Conservation (phyloP, 2,113 vertebrate genomes). For the Apodemus sylvaticus region DNA sequence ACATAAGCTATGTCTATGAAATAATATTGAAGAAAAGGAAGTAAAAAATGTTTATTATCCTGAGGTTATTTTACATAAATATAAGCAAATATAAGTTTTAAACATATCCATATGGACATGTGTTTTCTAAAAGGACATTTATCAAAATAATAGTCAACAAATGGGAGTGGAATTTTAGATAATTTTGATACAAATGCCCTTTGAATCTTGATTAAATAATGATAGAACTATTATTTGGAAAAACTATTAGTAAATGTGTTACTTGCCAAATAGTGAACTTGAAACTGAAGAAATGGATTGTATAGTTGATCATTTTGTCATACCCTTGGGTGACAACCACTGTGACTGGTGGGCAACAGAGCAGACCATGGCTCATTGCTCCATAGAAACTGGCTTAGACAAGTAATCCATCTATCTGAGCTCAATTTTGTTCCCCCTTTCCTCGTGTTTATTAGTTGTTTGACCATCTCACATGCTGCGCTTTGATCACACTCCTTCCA, state of each 20-base stretch:
- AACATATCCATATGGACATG: not conserved
- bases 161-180: not conserved
- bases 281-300: not conserved
- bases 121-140: not conserved
- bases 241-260: not conserved
- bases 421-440: not conserved
- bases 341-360: not conserved
- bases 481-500: not conserved
- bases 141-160: constrained; percentile 7
- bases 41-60: not conserved
- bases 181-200: constrained; percentile 25
- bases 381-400: not conserved
- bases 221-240: not conserved
- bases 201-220: not conserved
- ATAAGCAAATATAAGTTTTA: constrained; percentile 12
- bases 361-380: not conserved
- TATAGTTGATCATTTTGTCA: not conserved
- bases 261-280: not conserved
- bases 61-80: constrained; percentile 27
- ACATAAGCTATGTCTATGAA: not conserved
- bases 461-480: not conserved
- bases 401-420: not conserved
- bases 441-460: not conserved
- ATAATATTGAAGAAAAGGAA: constrained; percentile 19
- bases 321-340: not conserved